phyloP scores from a whole-genome alignment of 1,140 invertebrate species.

The Spodoptera litura region DNA sequence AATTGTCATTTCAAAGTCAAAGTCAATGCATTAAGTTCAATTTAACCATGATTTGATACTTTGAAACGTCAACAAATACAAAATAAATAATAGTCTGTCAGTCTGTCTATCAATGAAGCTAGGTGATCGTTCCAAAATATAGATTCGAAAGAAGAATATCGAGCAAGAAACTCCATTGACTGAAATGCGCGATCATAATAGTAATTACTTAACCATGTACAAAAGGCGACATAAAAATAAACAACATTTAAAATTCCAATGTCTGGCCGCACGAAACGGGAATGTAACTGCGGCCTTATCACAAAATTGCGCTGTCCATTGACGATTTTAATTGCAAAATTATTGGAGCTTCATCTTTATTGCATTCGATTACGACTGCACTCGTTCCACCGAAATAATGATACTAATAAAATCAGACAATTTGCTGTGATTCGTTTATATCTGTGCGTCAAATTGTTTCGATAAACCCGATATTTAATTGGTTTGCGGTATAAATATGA shows the following conservation, averaged over 20 bases:
- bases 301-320: constrained; percentile 27
- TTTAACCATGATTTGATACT: no score
- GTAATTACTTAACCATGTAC: background rate
- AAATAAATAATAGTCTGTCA: no score
- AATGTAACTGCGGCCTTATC: constrained; percentile 20
- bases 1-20: no score
- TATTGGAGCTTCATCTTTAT: constrained; percentile 56
- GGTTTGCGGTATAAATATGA: constrained; percentile 23
- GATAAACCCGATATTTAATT: constrained; percentile 25
- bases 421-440: constrained; percentile 26
- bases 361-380: constrained; percentile 39
- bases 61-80: no score
- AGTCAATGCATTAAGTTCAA: no score
- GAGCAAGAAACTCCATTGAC: no score
- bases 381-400: constrained; percentile 7
- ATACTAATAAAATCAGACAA: constrained; percentile 38
- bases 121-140: no score
- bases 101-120: no score
- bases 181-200: no score
- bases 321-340: constrained; percentile 60
- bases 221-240: constrained; percentile 6
- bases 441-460: constrained; percentile 31
- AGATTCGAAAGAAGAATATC: no score
- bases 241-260: background rate
- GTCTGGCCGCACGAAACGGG: background rate